A percentile compares a stretch with the other conserved stretches of the same genome.
These are phyloP conservation scores for Gobio occitaniae DNA, from an alignment of 2,797 vertebrate genomes.

Conservation along the genomic window DNA sequence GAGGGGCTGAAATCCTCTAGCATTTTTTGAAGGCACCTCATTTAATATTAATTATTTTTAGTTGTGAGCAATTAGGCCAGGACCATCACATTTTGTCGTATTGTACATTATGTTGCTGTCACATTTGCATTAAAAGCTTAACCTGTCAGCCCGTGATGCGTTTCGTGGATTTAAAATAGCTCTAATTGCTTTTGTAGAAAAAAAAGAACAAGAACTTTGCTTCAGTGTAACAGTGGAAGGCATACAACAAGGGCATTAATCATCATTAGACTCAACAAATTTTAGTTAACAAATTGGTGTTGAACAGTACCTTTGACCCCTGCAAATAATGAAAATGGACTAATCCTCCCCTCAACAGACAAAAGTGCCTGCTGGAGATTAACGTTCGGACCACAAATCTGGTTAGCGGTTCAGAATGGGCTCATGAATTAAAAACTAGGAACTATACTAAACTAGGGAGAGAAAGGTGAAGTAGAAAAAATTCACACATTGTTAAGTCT, in stretches of 20 bases:
- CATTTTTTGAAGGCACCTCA: slow-evolving; percentile 44
- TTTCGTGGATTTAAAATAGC: slow-evolving; percentile 34
- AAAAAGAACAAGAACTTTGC: slow-evolving; percentile 45
- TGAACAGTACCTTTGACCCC: slow-evolving; percentile 65
- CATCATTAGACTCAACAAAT: slow-evolving; percentile 69
- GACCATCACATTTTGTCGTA: slow-evolving; percentile 24
- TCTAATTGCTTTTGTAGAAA: slow-evolving; percentile 65
- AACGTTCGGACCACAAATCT: slow-evolving; percentile 69
- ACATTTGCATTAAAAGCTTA: slow-evolving; percentile 64
- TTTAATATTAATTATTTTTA: slow-evolving; percentile 50
- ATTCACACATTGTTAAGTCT: slow-evolving; percentile 26
- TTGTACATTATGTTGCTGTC: slow-evolving; percentile 39
- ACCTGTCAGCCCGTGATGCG: slow-evolving; percentile 42
- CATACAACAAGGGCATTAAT: slow-evolving; percentile 64
- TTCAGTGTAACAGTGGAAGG: slow-evolving; percentile 56
- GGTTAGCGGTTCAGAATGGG: slow-evolving; percentile 67
- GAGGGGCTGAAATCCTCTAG: slow-evolving; percentile 17
- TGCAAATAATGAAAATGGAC: slow-evolving; percentile 71
- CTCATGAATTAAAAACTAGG: slow-evolving; percentile 56
- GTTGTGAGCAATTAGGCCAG: slow-evolving; percentile 54
- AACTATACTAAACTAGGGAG: neutral
- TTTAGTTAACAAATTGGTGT: slow-evolving; percentile 71
- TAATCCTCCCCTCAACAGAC: slow-evolving; percentile 60
- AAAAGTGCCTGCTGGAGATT: slow-evolving; percentile 66
- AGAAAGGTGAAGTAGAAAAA: slow-evolving; percentile 3